phyloP scores from a whole-genome alignment of 2,113 vertebrate genomes.

The Antigone vipio region DNA sequence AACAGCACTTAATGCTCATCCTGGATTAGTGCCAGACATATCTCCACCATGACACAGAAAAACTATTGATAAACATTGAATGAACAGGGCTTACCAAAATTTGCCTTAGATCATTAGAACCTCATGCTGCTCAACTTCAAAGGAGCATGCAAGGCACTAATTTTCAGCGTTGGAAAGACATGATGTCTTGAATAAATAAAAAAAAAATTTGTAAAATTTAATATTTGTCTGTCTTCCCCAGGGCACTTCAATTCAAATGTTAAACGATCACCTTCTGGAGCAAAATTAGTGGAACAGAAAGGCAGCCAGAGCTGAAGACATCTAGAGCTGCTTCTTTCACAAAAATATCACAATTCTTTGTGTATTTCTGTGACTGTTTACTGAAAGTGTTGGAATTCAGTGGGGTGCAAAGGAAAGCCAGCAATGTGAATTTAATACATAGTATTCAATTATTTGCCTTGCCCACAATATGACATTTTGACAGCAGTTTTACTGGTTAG shows the following conservation, averaged over 20 bases:
- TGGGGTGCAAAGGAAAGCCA: background rate
- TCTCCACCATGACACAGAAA: background rate
- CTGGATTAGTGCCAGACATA: background rate
- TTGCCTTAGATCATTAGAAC: background rate
- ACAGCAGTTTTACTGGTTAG: background rate
- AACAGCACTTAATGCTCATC: background rate
- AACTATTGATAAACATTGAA: background rate
- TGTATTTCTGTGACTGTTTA: background rate
- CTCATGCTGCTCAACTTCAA: background rate
- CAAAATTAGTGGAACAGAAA: background rate
- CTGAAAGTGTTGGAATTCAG: background rate
- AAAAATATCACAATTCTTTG: background rate
- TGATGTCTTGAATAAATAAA: background rate
- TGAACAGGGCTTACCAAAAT: background rate
- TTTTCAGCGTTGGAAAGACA: background rate
- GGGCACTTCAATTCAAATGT: background rate
- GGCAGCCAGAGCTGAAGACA: accelerated
- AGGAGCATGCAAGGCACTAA: background rate
- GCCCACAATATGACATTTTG: background rate
- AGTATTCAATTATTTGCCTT: background rate
- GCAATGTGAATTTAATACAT: background rate
- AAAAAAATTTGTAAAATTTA: background rate
- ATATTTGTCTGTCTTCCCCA: background rate
- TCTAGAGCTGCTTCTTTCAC: background rate
- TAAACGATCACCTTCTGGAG: background rate